Percentiles rank a stretch among this genome's conserved stretches.
These are phyloP conservation scores for Hemicentrotus pulcherrimus DNA, from an alignment of 35 echinoderm and acorn worm genomes.

Conservation along the genomic window DNA sequence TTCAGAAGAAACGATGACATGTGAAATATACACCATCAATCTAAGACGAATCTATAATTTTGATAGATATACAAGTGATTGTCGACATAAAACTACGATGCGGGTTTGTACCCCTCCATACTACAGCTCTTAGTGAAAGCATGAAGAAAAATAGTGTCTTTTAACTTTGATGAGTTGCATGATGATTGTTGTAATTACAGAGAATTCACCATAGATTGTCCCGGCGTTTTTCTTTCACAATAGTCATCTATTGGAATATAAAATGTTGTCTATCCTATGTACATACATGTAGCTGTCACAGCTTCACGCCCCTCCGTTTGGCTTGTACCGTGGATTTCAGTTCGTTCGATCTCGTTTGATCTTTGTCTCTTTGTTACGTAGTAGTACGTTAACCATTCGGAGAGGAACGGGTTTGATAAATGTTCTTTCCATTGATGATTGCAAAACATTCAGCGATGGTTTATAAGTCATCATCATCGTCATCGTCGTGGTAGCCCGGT, in stretches of 20 bases:
- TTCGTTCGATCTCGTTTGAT: background rate
- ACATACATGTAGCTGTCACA: background rate
- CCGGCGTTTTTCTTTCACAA: background rate
- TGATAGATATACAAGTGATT: background rate
- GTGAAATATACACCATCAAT: background rate
- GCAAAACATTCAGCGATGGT: background rate
- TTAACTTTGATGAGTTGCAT: background rate
- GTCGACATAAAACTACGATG: background rate
- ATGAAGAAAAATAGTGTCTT: background rate
- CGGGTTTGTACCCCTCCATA: background rate
- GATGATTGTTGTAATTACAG: background rate
- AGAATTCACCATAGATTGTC: background rate
- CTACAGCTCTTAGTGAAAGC: background rate
- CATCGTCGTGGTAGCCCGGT: slow-evolving; percentile 45
- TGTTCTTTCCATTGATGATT: background rate
- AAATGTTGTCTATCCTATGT: background rate
- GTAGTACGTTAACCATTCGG: background rate
- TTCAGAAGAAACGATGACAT: background rate
- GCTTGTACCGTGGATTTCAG: background rate
- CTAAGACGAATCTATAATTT: background rate
- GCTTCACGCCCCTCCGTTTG: background rate
- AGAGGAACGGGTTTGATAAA: background rate
- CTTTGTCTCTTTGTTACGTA: background rate
- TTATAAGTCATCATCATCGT: background rate
- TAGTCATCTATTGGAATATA: background rate